A percentile compares a stretch with the other conserved stretches of the same genome.
phyloP scores from a whole-genome alignment of 2,797 vertebrate species.

The Crypturellus tataupa region DNA sequence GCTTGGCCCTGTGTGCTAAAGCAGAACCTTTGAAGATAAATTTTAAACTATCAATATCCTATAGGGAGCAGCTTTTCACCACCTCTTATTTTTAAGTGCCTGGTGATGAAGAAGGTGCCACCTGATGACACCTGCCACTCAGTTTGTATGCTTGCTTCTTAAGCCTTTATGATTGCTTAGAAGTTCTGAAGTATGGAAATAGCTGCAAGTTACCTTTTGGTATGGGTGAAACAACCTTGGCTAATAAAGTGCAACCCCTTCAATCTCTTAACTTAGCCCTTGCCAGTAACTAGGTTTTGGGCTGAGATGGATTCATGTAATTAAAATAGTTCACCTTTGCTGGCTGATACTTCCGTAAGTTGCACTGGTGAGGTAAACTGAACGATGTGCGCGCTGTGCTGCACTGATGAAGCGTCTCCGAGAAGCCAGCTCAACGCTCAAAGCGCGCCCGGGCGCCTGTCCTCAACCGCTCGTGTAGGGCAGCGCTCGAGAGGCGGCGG shows the following conservation, averaged over 20 bases:
- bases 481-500: too few relatives aligned
- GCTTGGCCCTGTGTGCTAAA: rapidly evolving
- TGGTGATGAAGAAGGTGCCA: rapidly evolving
- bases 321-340: background rate
- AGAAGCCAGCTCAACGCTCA: too few relatives aligned
- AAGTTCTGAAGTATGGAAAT: background rate
- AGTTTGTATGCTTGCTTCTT: rapidly evolving
- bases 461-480: too few relatives aligned
- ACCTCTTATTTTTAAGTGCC: background rate
- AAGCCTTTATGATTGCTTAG: background rate
- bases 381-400: too few relatives aligned
- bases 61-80: background rate
- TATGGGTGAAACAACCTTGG: background rate
- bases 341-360: background rate
- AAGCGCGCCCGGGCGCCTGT: too few relatives aligned
- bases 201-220: background rate
- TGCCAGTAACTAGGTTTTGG: background rate
- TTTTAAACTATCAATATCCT: background rate
- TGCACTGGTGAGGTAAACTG: background rate
- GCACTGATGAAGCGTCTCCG: too few relatives aligned
- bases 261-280: background rate
- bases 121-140: too few relatives aligned
- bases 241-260: background rate
- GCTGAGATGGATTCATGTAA: rapidly evolving
- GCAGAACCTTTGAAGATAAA: background rate